Base-by-base conservation (phyloP, 2,888 invertebrate species). In the Tachina lurida region DNA sequence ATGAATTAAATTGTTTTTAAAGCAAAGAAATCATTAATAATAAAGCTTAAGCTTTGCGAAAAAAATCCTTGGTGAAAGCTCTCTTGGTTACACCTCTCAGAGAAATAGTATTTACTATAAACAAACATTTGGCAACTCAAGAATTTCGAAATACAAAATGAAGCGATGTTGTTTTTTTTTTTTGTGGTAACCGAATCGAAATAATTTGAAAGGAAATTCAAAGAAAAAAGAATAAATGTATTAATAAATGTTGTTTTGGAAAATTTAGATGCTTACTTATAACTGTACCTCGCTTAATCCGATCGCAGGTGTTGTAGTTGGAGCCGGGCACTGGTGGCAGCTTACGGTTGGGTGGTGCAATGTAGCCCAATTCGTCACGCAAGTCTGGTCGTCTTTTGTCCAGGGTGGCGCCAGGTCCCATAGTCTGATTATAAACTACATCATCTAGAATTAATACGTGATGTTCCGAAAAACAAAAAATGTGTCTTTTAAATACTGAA, bases 281-380 rank as follows among this genome's bases (percentile, higher is more conserved):
- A 90, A 96, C 96, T 93, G 96, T 97, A 95, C 97, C 97, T 94
- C 97, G 95, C 95, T 97, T 97, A 94, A 97, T 97, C 91, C 97
- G 95, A 93, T 98, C 97, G 93, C 97, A 97, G 45, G 97, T 98
- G 93, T 97, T 97, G 94, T 97, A 97, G 93, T 97, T 97, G 77
- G 97, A 97, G 89, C 97, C 97, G 76, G 97, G 97, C 10, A 98
- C 97, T 31, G 98, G 98, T 1, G 98, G 97, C 81, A 97, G 94
- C 93, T 98, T 98, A 89, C 97, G 95, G 93, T 98, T 98, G 76
- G 97, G 98, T 31, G 98, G 97, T 0, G 98, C 97, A 93, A 98
- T 98, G 93, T 98, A 98, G 77, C 97, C 98, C 47, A 98, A 94
- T 92, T 98, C 97, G 91, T 97, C 97, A 45, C 97, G 95, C 45